Evolutionary conservation across 2,113 vertebrate genomes (phyloP), one percentile per base, ranked within the genome.

Genomic region (Fregetta grallaria): DNA sequence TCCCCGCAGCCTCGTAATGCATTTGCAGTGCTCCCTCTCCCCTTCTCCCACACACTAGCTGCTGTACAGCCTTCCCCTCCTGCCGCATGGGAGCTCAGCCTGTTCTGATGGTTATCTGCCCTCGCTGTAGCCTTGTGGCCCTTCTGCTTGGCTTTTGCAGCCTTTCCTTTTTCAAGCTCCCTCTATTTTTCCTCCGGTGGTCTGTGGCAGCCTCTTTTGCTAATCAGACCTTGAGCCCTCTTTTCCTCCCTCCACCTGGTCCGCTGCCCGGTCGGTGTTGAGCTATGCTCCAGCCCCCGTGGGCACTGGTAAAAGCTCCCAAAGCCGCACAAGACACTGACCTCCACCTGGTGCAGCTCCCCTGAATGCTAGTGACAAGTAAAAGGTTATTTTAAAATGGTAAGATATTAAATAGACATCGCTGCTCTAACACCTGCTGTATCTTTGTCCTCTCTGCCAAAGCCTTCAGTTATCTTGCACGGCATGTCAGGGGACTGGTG

Each of bases 201-300:
- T 40, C 49, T 73, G 3, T 13, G 23, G 26, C 34, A 83, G 49
- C 49, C 10, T 68, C 16, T 55, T 25, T 62, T 36, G 15, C 38
- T 90, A 23, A 59, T 40, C 3, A 1, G 23, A 47, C 17, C 53
- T 36, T 15, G 11, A 74, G 32, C 34, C 5, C 13, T 32, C 10
- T 61, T 42, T 63, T 61, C n/a, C n/a, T 86, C 50, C 30, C 7
- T 56, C 44, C 26, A 6, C 22, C 50, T 34, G 8, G 16, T 68
- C 59, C 5, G 1, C 45, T 50, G 25, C 19, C 42, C 3, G 0
- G 16, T 15, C 5, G 7, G 30, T 45, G 36, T 8, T 17, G 6
- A 74, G 50, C 63, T 59, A 4, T 30, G 25, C 21, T 84, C 34
- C 66, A 74, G 50, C 25, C 13, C 34, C 36, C 2, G 1, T 1